Base-by-base conservation (phyloP, 2,888 invertebrate species). In the Parochlus steinenii region DNA sequence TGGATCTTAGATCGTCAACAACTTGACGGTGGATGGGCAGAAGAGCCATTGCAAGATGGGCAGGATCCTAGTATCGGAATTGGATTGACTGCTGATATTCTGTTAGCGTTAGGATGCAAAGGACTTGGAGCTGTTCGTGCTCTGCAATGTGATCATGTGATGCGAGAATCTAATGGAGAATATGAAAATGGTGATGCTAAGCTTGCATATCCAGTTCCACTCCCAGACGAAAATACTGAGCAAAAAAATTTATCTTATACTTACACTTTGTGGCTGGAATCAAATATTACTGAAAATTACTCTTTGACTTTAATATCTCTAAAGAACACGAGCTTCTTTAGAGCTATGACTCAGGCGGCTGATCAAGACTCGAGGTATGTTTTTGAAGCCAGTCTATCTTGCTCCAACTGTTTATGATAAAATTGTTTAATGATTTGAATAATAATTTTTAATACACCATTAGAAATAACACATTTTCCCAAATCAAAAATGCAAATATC, bases 181-280 rank as follows among this genome's bases (percentile, higher is more conserved):
- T 16, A 16, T 18, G 59, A 58, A 47, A 58, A 58, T 41, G 58
- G 58, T 16, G 59, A 58, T 40, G 53, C 56, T 14, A 59, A 59
- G 43, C 42, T 58, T 33, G 59, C 59, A 2, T 47, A 58, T 32
- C 59, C 59, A 5, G 57, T 50, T 38, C 58, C 58, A 3, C 40
- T 59, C 11, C 55, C 56, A 24, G 53, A 56, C 34, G 33, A 34
- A 27, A 33, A 38, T 18, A 28, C 35, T 12, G 37, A 38, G 35
- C 46, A 50, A 14, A 56, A 48, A 43, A 82, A 81, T 53, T 74
- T 82, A 2, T 76, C 78, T 15, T 74, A 82, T 48, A 77, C 77
- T 1, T 87, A 87, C 59, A 82, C 85, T 0, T 65, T 87, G 19
- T 87, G 87, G 87, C 78, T 87, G 19, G 86, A 85, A 41, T 79